Percentiles rank a stretch among this genome's conserved stretches.
Evolutionary conservation across 2,888 invertebrate species (phyloP).

Genomic region (Lysandra coridon): DNA sequence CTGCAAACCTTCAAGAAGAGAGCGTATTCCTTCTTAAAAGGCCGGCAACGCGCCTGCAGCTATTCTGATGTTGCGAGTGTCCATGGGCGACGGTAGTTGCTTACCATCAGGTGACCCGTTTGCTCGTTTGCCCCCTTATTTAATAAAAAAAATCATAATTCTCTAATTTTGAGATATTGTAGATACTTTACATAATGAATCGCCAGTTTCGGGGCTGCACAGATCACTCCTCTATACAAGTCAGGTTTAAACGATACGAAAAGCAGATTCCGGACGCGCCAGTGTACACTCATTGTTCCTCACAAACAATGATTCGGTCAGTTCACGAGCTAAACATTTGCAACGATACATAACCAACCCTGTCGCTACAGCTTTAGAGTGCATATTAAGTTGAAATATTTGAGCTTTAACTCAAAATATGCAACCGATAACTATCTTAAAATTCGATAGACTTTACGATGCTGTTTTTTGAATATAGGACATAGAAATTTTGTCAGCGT

Average conservation of each 20-base stretch:
- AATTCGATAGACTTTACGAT: neutral
- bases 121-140: too few species aligned
- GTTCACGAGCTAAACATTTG: constrained; percentile 36
- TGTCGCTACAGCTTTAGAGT: neutral
- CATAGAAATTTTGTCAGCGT: neutral
- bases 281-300: constrained; percentile 58
- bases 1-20: too few species aligned
- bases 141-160: too few species aligned
- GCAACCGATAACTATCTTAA: constrained; percentile 20
- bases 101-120: too few species aligned
- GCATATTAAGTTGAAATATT: constrained; percentile 10
- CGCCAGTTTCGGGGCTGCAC: constrained; percentile 31
- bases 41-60: too few species aligned
- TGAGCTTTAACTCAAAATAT: constrained; percentile 3
- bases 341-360: constrained; percentile 1
- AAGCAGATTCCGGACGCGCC: constrained; percentile 58
- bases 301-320: constrained; percentile 55
- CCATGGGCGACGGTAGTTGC: too few species aligned
- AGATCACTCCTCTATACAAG: constrained; percentile 34
- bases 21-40: too few species aligned
- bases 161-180: too few species aligned
- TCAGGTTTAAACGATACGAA: constrained; percentile 51
- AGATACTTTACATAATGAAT: neutral
- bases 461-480: neutral
- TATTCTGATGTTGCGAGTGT: too few species aligned